Evolutionary conservation across 1,140 invertebrate species (phyloP).

Genomic region (Drusus annulatus): DNA sequence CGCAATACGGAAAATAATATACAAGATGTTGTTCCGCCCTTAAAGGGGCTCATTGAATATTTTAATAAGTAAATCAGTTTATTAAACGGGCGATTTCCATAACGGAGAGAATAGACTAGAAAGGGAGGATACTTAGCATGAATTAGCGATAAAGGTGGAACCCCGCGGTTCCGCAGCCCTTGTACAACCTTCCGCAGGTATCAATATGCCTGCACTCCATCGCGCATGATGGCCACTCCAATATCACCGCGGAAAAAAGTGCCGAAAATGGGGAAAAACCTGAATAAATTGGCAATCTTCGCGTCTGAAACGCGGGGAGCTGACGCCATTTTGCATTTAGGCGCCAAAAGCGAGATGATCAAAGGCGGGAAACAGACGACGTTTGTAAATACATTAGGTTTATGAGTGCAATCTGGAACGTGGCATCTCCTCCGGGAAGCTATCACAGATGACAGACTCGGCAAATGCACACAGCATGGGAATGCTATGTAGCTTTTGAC

Average conservation of each 20-base stretch:
- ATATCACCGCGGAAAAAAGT: slow-evolving; percentile 30
- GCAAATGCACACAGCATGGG: background rate
- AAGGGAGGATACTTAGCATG: slow-evolving; percentile 36
- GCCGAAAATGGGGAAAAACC: slow-evolving; percentile 9
- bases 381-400: background rate
- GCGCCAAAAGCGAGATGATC: slow-evolving; percentile 10
- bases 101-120: slow-evolving; percentile 11
- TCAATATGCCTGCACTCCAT: slow-evolving; percentile 27
- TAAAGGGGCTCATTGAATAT: slow-evolving; percentile 21
- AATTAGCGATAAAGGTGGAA: slow-evolving; percentile 37
- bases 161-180: background rate
- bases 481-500: background rate
- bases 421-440: too few relatives aligned
- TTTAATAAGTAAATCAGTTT: slow-evolving; percentile 49
- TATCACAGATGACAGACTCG: too few relatives aligned
- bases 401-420: too few relatives aligned
- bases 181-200: background rate
- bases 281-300: slow-evolving; percentile 50
- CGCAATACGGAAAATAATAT: background rate
- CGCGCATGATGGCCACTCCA: slow-evolving; percentile 1
- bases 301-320: slow-evolving; percentile 1
- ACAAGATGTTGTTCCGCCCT: background rate
- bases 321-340: slow-evolving; percentile 8
- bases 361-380: slow-evolving; percentile 14
- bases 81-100: slow-evolving; percentile 45